Base-by-base conservation (phyloP, 2,113 vertebrate species). In the Rostratula benghalensis region DNA sequence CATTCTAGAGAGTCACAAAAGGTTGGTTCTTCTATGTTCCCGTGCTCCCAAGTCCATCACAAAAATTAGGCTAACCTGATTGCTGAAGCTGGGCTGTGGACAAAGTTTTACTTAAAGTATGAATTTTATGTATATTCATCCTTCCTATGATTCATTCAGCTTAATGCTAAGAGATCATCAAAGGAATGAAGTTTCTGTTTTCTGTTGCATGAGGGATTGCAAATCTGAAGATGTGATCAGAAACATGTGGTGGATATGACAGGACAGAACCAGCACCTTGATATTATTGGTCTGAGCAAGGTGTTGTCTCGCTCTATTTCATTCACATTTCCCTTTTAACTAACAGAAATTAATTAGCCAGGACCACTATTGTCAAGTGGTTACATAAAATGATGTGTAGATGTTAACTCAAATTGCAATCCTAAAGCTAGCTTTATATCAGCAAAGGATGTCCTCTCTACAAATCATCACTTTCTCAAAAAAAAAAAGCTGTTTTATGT, bases 291-390 rank as follows among this genome's bases (percentile, higher is more conserved):
- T 56, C 37, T 73, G 33, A 89, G 51, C 87, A 68, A 88, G 35
- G 68, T 77, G n/a, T 61, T 86, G 27, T 41, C 57, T 93, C 22
- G 35, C 76, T 56, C 69, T 74, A 59, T 95, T 96, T 83, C 27
- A 88, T 91, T 94, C 43, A 57, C 63, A 5, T 96, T 97, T 98
- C 46, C 81, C 88, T 75, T 96, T 97, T 97, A 97, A 97, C 87
- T 94, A 96, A 97, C 80, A 85, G 93, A 92, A 96, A 87, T 81
- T 97, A 97, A 97, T 98, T 97, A 98, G 90, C 84, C 67, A 59
- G 53, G 81, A 95, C 88, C 86, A 92, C 94, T n/a, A 20, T 91
- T 94, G 95, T 97, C 96, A 92, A 96, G 83, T 90, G 90, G 95
- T 96, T 97, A 71, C 81, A 80, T 81, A 86, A 96, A 97, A 80